These are phyloP conservation scores for Ophonus ardosiacus DNA, from an alignment of 2,888 invertebrate species.

Conservation along the genomic window DNA sequence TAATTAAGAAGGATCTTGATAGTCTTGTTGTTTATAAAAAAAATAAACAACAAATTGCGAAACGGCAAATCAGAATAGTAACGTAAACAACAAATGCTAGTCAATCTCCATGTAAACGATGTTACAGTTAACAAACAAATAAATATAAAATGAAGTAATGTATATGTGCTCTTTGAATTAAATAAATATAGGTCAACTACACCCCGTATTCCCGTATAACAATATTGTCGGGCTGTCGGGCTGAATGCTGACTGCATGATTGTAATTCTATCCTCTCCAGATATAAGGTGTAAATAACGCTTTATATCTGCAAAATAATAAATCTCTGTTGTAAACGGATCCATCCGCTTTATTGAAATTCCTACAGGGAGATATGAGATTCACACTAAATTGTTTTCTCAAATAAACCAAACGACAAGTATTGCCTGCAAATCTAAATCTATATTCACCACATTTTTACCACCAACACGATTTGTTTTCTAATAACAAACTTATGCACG, in stretches of 20 bases:
- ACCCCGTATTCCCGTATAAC: neutral
- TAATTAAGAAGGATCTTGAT: no score
- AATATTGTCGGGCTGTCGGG: no score
- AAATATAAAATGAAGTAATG: neutral
- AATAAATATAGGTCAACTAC: neutral
- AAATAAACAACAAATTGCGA: no score
- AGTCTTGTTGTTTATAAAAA: no score
- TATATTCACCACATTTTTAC: neutral
- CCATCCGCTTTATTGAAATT: constrained; percentile 31
- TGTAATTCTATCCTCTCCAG: neutral
- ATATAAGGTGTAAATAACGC: neutral
- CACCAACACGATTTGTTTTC: neutral
- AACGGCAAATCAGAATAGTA: no score
- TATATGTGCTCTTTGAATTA: neutral
- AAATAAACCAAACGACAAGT: constrained; percentile 34
- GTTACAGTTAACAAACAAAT: no score
- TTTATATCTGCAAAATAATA: constrained; percentile 36
- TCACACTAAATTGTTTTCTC: constrained; percentile 28
- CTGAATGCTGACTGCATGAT: neutral
- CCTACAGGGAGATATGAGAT: constrained; percentile 17
- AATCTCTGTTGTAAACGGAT: constrained; percentile 24
- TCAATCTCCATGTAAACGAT: no score
- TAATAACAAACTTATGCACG: neutral
- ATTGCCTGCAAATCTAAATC: neutral
- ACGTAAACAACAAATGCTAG: no score